These are phyloP conservation scores for Arctopsyche grandis DNA, from an alignment of 1,140 invertebrate genomes.

Conservation along the genomic window DNA sequence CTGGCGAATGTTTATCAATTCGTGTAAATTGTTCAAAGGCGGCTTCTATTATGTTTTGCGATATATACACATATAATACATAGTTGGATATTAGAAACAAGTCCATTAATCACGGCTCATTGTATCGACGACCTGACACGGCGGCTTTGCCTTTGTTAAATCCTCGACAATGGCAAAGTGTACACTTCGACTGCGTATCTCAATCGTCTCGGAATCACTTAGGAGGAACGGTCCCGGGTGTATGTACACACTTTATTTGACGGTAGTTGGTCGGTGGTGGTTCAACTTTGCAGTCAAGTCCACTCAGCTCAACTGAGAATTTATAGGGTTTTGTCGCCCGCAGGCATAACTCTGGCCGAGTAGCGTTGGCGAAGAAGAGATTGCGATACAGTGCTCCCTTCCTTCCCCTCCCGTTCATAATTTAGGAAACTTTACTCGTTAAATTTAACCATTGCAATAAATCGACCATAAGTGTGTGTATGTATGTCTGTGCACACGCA, in stretches of 20 bases:
- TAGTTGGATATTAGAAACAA: too few species aligned
- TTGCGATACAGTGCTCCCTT: slow-evolving; percentile 34
- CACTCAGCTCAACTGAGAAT: slow-evolving; percentile 9
- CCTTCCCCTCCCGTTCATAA: slow-evolving; percentile 32
- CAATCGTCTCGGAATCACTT: background rate
- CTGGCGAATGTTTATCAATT: too few species aligned
- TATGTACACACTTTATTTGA: too few species aligned
- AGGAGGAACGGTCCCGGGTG: background rate
- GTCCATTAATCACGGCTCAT: too few species aligned
- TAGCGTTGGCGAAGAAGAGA: slow-evolving; percentile 30
- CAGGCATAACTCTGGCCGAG: slow-evolving; percentile 33
- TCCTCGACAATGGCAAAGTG: too few species aligned
- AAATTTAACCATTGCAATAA: slow-evolving; percentile 49
- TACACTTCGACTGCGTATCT: background rate
- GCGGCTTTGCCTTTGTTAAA: too few species aligned
- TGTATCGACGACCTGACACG: too few species aligned
- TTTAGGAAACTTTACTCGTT: slow-evolving; percentile 48
- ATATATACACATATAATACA: too few species aligned
- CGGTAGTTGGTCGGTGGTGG: background rate
- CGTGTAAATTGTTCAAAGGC: too few species aligned
- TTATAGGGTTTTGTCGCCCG: slow-evolving; percentile 38
- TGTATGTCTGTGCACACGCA: background rate
- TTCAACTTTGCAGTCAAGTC: slow-evolving; percentile 25
- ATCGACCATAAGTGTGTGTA: slow-evolving; percentile 43
- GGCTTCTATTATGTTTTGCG: too few species aligned